Percentiles rank a stretch among this genome's conserved stretches.
phyloP scores from a whole-genome alignment of 2,888 invertebrate genomes.

The Dasysyrphus tricinctus region DNA sequence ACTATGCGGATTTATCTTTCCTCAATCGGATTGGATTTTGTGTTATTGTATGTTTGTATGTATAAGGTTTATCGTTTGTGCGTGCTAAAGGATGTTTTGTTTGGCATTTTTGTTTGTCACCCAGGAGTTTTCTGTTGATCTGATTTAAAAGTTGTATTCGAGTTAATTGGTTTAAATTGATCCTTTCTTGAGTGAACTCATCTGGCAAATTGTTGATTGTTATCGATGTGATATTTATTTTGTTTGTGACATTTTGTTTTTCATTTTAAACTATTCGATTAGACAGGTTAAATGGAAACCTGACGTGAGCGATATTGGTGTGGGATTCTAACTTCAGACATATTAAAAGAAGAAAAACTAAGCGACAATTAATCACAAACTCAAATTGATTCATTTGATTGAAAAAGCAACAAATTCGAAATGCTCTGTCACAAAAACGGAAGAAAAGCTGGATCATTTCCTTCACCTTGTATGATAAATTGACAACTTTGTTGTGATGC shows the following conservation, averaged over 20 bases:
- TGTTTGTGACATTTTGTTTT: not conserved
- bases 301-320: too few relatives aligned
- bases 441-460: too few relatives aligned
- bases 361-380: too few relatives aligned
- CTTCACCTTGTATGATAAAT: too few relatives aligned
- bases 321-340: too few relatives aligned
- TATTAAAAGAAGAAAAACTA: too few relatives aligned
- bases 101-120: conserved; percentile 52
- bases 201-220: conserved; percentile 59
- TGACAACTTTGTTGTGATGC: too few relatives aligned
- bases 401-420: too few relatives aligned
- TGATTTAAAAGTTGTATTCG: conserved; percentile 45
- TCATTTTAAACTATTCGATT: not conserved
- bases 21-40: conserved; percentile 45
- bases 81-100: conserved; percentile 40
- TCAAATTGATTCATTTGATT: too few relatives aligned
- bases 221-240: conserved; percentile 8
- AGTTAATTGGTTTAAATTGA: conserved; percentile 57
- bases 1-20: conserved; percentile 15
- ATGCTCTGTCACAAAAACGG: too few relatives aligned
- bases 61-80: not conserved
- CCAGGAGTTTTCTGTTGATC: conserved; percentile 47
- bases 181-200: conserved; percentile 33
- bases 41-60: conserved; percentile 3
- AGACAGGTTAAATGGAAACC: too few relatives aligned